Percentiles rank a stretch among this genome's conserved stretches.
phyloP scores from a whole-genome alignment of 64 coral and sea anemone genomes.

The Pocillopora damicornis region DNA sequence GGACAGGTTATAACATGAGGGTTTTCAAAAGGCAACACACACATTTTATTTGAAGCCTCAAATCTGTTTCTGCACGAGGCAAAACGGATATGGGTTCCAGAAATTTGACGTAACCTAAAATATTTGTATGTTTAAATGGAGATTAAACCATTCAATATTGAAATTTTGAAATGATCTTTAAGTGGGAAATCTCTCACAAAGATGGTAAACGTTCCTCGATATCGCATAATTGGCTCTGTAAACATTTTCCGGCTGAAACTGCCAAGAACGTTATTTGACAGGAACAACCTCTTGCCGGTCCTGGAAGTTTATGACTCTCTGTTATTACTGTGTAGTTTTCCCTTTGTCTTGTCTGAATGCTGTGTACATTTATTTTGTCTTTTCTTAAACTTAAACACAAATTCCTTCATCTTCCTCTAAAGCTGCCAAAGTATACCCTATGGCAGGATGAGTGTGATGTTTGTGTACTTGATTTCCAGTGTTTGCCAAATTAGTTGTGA shows the following conservation, averaged over 20 bases:
- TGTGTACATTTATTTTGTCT: background rate
- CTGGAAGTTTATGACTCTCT: background rate
- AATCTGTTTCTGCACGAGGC: background rate
- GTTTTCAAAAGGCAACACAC: too few species aligned
- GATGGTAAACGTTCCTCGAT: background rate
- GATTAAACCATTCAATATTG: background rate
- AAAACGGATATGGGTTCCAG: background rate
- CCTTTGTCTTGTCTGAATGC: background rate
- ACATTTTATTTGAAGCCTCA: too few species aligned
- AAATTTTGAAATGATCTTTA: background rate
- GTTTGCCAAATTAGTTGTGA: background rate
- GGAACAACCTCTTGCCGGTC: background rate
- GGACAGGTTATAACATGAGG: too few species aligned
- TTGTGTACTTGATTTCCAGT: background rate
- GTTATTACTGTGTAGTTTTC: background rate
- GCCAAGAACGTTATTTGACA: background rate
- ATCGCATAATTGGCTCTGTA: background rate
- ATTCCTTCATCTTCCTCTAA: background rate
- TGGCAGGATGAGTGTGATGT: background rate
- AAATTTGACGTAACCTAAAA: background rate
- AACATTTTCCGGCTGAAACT: conserved; percentile 1
- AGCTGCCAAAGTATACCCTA: background rate
- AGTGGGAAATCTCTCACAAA: background rate
- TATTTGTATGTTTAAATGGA: conserved; percentile 12
- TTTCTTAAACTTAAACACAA: background rate